Conservation (phyloP, 2,113 vertebrate genomes). For the Stegostoma tigrinum region DNA sequence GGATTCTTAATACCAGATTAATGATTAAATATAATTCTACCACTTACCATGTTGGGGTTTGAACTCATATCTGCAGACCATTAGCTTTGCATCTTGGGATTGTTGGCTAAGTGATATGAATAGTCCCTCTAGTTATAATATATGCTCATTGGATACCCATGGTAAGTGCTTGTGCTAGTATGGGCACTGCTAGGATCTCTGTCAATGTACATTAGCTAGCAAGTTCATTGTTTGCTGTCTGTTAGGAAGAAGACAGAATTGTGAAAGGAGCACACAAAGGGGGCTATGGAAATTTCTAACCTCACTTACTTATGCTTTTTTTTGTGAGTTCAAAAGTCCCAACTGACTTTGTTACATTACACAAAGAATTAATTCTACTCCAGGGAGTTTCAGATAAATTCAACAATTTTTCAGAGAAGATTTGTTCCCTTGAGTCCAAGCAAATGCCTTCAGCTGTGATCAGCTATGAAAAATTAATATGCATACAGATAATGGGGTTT, state of each 20-base stretch:
- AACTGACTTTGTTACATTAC: background rate
- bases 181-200: background rate
- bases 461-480: slow-evolving; percentile 10
- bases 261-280: background rate
- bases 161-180: too few species aligned
- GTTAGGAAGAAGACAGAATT: background rate
- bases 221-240: background rate
- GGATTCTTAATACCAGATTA: too few species aligned
- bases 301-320: background rate
- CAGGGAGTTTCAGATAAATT: background rate
- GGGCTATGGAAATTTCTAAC: background rate
- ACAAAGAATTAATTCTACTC: background rate
- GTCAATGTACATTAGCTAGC: background rate
- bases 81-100: too few species aligned
- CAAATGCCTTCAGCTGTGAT: slow-evolving; percentile 26
- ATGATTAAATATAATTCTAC: too few species aligned
- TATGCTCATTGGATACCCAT: background rate
- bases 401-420: background rate
- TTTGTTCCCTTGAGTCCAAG: slow-evolving; percentile 12
- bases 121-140: too few species aligned
- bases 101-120: too few species aligned
- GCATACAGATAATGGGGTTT: slow-evolving; percentile 40
- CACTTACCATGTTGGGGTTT: too few species aligned
- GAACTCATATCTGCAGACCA: too few species aligned
- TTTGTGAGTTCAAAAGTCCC: background rate